Base-by-base conservation (phyloP, 2,797 vertebrate species). In the Pangasius mekongensis region DNA sequence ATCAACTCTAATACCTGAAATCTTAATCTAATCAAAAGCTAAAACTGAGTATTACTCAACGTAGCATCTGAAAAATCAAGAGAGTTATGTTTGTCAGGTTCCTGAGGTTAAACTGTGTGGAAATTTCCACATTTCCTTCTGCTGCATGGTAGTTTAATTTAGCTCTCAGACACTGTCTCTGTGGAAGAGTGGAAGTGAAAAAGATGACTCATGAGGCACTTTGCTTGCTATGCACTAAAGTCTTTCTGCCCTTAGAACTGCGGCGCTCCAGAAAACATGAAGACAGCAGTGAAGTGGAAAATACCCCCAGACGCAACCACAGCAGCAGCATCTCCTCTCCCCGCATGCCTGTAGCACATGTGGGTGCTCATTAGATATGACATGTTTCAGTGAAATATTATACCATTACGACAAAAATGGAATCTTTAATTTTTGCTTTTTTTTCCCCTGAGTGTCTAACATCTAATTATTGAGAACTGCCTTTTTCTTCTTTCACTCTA, bases 171-270 rank as follows among this genome's bases (percentile, higher is more conserved):
- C 84, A 85, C 36, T 36, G 77, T 82, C 49, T 87, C 22, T 20
- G 24, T 87, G 39, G 67, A 69, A 86, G 73, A 90, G 87, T 89
- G 91, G 91, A 93, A 91, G 89, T 93, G 90, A 91, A 90, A 93
- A 87, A 89, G 76, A 66, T 90, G 87, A 91, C 66, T 91, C 90
- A 91, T 67, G 64, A 47, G 30, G 18, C 4, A 52, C 71, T 91
- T 83, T 90, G 89, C 89, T 92, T 89, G 86, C 87, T 83, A 60
- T 89, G 91, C 90, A 91, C 87, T 91, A 88, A 93, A 77, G 56
- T 78, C 39, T 89, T 84, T 66, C 54, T 90, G 66, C 83, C 81
- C 69, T 82, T 76, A 92, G 89, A 81, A 74, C 82, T 91, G 87
- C 85, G 86, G 47, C 52, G 78, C 24, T 71, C 39, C 66, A 87